These are phyloP conservation scores for Eubucco bourcierii DNA, from an alignment of 2,113 vertebrate species.

Conservation along the genomic window DNA sequence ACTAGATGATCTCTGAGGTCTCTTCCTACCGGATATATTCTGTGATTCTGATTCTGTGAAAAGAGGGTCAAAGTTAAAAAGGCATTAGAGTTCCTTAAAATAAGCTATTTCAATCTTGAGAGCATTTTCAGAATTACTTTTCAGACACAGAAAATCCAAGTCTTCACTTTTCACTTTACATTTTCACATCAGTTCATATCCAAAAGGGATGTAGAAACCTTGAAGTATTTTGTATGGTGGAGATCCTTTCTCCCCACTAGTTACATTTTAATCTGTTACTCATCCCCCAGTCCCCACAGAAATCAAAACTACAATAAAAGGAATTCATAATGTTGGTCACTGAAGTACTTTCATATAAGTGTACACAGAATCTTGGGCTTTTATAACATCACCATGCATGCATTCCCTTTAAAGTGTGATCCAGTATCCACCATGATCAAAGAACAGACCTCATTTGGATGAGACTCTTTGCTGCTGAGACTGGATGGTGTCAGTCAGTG, in stretches of 20 bases:
- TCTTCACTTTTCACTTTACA: neutral
- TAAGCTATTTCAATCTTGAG: slow-evolving; percentile 1
- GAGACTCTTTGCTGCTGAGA: neutral
- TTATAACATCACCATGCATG: neutral
- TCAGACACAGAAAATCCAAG: neutral
- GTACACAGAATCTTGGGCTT: no score
- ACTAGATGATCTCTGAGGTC: no score
- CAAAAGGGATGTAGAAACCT: neutral
- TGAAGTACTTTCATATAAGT: no score
- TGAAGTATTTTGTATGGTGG: neutral
- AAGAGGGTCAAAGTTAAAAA: neutral
- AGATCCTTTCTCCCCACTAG: neutral
- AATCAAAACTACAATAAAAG: neutral
- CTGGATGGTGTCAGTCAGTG: neutral
- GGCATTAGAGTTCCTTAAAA: neutral
- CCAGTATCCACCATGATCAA: neutral
- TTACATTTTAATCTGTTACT: neutral
- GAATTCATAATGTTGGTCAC: no score
- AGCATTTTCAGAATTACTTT: neutral
- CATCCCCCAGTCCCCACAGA: neutral
- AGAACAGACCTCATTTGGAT: neutral
- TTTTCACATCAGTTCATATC: neutral
- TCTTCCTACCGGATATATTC: no score
- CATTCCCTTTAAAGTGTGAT: neutral
- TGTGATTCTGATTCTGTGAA: neutral